A percentile compares a stretch with the other conserved stretches of the same genome.
Evolutionary conservation across 1,140 invertebrate species (phyloP).

Genomic region (Hyphantria cunea): DNA sequence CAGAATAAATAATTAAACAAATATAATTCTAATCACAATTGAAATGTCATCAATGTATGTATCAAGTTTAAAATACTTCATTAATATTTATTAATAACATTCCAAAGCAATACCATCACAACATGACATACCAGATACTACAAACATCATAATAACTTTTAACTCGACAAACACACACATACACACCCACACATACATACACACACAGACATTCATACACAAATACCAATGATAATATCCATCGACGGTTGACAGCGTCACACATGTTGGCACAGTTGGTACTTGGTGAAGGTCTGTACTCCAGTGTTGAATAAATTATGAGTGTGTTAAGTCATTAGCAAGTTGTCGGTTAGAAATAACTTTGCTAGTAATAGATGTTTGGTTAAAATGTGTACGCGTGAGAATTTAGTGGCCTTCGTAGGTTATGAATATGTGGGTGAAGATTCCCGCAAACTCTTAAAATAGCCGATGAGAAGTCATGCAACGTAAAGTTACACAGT

Average conservation of each 20-base stretch:
- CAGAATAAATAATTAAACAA: too few species aligned
- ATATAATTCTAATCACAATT: too few species aligned
- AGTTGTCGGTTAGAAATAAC: not conserved
- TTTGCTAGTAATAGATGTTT: too few species aligned
- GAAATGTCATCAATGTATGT: too few species aligned
- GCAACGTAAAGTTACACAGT: too few species aligned
- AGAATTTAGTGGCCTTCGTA: too few species aligned
- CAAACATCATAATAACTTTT: not conserved
- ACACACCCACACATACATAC: not conserved
- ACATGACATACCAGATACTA: not conserved
- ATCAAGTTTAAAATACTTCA: not conserved
- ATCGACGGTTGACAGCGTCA: constrained; percentile 5
- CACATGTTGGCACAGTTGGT: constrained; percentile 16
- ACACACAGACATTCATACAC: not conserved
- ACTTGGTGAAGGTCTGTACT: constrained; percentile 5
- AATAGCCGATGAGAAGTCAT: too few species aligned
- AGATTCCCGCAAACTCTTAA: too few species aligned
- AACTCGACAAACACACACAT: not conserved
- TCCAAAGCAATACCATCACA: constrained; percentile 1
- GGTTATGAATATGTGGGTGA: too few species aligned
- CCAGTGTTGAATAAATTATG: constrained; percentile 19
- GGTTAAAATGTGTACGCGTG: too few species aligned
- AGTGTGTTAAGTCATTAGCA: constrained; percentile 22
- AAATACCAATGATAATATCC: constrained; percentile 7
- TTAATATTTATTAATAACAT: not conserved